Conservation (phyloP, 2,113 vertebrate genomes). For the Brachypteracias leptosomus region DNA sequence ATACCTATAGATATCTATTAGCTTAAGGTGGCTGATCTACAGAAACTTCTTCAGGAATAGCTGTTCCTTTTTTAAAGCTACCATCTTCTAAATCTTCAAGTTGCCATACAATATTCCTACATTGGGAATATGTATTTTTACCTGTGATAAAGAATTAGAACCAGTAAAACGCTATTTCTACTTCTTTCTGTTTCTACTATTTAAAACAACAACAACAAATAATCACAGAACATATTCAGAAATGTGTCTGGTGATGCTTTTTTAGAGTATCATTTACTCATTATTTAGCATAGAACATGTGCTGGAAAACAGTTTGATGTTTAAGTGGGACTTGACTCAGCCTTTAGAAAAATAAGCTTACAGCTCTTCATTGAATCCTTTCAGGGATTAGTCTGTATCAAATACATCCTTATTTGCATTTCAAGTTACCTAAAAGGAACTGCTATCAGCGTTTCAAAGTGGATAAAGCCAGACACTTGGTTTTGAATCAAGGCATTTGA, state of each 20-base stretch:
- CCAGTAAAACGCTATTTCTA: neutral
- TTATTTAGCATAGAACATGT: conserved; percentile 11
- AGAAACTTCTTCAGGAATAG: neutral
- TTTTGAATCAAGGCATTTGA: conserved; percentile 19
- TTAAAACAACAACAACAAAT: neutral
- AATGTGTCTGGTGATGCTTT: neutral
- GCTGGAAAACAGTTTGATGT: conserved; percentile 40
- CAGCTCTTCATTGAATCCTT: conserved; percentile 51
- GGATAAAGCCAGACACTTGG: conserved; percentile 26
- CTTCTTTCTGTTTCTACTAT: too few relatives aligned
- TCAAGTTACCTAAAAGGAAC: conserved; percentile 54
- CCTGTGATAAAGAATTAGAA: neutral
- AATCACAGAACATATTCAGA: neutral
- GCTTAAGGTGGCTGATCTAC: neutral
- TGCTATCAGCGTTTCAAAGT: conserved; percentile 16
- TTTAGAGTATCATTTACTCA: conserved; percentile 31
- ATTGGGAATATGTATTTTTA: neutral
- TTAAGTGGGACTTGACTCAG: conserved; percentile 57
- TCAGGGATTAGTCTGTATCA: conserved; percentile 58
- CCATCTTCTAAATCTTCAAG: neutral
- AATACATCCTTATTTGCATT: conserved; percentile 61
- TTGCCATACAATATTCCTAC: neutral
- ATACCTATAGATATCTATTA: neutral
- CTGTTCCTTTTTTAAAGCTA: neutral
- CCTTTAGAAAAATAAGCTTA: conserved; percentile 55